phyloP scores from a whole-genome alignment of 2,113 vertebrate species.

The Columba livia region DNA sequence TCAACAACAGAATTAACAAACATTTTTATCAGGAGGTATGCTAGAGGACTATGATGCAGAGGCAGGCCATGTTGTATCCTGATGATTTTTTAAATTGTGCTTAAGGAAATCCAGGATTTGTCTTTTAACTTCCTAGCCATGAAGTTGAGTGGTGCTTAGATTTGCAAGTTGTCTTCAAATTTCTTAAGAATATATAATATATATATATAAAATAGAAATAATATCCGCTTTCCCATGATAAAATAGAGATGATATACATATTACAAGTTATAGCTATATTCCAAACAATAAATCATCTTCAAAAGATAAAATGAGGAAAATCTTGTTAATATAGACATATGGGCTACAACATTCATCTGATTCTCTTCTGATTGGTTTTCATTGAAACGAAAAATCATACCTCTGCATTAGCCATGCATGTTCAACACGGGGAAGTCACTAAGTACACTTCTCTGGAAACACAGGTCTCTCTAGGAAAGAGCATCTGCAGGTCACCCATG shows the following conservation, averaged over 20 bases:
- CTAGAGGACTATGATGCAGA: neutral
- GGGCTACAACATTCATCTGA: neutral
- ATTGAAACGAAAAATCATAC: neutral
- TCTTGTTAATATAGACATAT: neutral
- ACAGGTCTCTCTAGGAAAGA: neutral
- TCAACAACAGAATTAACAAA: neutral
- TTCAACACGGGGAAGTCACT: neutral
- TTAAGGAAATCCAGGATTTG: neutral
- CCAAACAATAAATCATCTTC: neutral
- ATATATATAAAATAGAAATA: neutral
- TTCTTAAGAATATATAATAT: neutral
- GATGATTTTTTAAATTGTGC: neutral
- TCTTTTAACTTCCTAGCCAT: neutral
- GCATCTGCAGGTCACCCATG: neutral
- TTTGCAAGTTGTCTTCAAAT: neutral
- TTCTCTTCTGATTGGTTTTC: neutral
- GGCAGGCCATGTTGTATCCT: neutral
- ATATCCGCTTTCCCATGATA: neutral
- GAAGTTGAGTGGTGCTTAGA: neutral
- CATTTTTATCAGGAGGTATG: neutral
- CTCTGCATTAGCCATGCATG: neutral
- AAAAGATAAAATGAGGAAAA: neutral
- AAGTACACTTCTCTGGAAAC: neutral
- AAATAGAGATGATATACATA: neutral
- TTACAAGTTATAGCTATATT: neutral